Conservation (phyloP, 2,888 invertebrate genomes). For the Stenodema calcarata region DNA sequence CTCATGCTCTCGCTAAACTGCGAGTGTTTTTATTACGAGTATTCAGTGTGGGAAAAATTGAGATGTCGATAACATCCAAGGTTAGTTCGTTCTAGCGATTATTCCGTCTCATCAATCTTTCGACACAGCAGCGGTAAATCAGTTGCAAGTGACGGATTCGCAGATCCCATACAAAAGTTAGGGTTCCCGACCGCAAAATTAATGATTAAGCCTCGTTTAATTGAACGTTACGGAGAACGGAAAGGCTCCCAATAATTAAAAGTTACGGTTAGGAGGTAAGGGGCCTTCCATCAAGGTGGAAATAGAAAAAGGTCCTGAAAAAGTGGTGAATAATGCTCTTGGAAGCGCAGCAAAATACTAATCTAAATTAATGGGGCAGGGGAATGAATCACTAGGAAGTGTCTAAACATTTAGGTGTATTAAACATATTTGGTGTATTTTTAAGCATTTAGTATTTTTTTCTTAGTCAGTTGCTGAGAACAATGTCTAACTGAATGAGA, state of each 20-base stretch:
- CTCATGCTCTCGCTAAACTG: too few relatives aligned
- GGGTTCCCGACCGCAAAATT: background rate
- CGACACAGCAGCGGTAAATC: background rate
- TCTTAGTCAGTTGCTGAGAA: too few relatives aligned
- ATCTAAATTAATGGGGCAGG: background rate
- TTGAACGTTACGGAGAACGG: background rate
- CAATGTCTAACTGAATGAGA: too few relatives aligned
- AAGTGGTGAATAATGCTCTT: background rate
- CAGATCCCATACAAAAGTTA: background rate
- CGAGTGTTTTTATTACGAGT: too few relatives aligned
- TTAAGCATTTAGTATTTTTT: too few relatives aligned
- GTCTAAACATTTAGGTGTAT: too few relatives aligned
- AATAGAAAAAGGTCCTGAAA: background rate
- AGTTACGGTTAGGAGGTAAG: background rate
- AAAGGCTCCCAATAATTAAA: background rate
- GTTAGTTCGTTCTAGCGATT: background rate
- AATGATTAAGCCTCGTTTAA: constrained; percentile 3
- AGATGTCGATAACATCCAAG: background rate
- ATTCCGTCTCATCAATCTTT: background rate
- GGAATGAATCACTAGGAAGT: background rate
- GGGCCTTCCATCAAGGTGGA: background rate
- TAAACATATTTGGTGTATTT: too few relatives aligned
- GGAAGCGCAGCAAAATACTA: background rate
- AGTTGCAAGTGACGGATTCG: background rate
- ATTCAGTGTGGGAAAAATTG: background rate